Evolutionary conservation across 2,797 vertebrate species (phyloP), one percentile per base, ranked within the genome.

Genomic region (Lerista edwardsae): DNA sequence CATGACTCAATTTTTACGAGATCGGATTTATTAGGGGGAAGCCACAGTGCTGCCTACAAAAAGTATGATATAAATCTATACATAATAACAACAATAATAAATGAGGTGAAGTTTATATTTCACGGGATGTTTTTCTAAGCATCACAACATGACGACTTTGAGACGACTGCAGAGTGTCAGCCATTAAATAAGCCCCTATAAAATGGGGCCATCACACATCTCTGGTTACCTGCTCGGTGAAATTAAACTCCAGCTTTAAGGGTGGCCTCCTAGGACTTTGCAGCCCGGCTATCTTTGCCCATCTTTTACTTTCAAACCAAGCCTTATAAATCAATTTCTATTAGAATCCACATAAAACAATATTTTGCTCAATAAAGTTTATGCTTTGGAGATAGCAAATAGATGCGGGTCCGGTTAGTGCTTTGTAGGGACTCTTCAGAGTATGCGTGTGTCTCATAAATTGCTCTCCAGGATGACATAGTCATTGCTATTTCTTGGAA

Each of bases 401-500:
- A 77, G 69, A 73, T 1, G 0, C 51, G 6, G 77, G 36, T 23
- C 83, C 73, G 47, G 47, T 80, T 9, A 71, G 59, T 80, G 1
- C 0, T 86, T 41, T 80, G 39, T 12, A 75, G 36, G 80, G 84
- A 78, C 74, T 3, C 0, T 62, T 75, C n/a, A 2, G 44, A 71
- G 67, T 87, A 84, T 79, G 31, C 41, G 67, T 31, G 0, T 31
- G 44, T 86, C 84, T 89, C 82, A 77, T 88, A 90, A 94, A 90
- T 89, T 89, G 83, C 57, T 92, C 86, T 83, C 29, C 61, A 68
- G 75, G 84, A 81, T 90, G 91, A 84, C 61, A 84, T 57, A 76
- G 74, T 84, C 88, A 6, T 82, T 84, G 88, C 79, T 93, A 85
- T 92, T 94, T 93, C 86, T 82, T 88, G 91, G 86, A 95, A 94